Evolutionary conservation across 2,888 invertebrate species (phyloP).

Genomic region (Megaustenia siamemsis): DNA sequence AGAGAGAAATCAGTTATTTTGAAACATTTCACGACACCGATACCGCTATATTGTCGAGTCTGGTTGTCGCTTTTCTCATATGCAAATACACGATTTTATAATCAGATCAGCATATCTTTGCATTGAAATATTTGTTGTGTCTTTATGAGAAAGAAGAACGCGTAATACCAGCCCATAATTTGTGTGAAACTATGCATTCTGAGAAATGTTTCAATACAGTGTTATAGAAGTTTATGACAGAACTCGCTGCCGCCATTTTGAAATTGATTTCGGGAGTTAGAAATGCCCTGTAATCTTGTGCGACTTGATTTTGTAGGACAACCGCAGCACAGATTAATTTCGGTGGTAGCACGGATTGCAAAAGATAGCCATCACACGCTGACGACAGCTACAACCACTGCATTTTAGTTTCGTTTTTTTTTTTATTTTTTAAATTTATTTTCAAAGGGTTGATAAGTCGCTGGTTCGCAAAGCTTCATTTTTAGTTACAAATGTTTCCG

Average conservation of each 20-base stretch:
- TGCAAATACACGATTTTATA: not conserved
- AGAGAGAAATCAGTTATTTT: not conserved
- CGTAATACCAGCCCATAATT: not conserved
- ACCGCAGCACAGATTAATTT: too few relatives aligned
- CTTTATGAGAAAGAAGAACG: not conserved
- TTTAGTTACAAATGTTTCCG: too few relatives aligned
- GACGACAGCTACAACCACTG: too few relatives aligned
- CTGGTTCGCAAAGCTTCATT: too few relatives aligned
- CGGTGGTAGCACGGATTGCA: too few relatives aligned
- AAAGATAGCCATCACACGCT: too few relatives aligned
- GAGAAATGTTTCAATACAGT: not conserved
- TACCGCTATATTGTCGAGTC: not conserved
- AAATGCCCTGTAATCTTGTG: too few relatives aligned
- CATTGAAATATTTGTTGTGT: not conserved
- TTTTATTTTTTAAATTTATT: too few relatives aligned
- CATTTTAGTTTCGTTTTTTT: too few relatives aligned
- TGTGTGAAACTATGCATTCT: not conserved
- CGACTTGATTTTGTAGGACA: not conserved
- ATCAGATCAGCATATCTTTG: not conserved
- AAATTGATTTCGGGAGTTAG: conserved; percentile 32
- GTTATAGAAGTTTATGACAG: not conserved
- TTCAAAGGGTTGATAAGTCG: too few relatives aligned
- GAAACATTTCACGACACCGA: not conserved
- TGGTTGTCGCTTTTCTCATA: not conserved
- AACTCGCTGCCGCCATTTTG: conserved; percentile 27